Conservation (phyloP, 2,888 invertebrate species). For the Papilio protenor region DNA sequence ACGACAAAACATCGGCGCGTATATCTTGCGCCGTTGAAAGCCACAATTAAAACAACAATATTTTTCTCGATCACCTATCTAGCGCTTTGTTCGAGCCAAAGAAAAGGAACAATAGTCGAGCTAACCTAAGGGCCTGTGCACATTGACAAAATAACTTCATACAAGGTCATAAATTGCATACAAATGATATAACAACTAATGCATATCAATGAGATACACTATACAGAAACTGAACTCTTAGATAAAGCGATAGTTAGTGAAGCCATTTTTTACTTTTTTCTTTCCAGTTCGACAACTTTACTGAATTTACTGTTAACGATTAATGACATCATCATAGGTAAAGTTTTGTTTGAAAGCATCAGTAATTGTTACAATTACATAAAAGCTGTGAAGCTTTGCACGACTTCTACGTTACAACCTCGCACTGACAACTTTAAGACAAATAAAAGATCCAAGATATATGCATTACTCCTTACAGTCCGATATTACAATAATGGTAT, state of each 20-base stretch:
- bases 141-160: constrained; percentile 24
- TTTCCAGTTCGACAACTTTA: neutral
- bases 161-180: neutral
- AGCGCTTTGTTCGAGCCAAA: constrained; percentile 50
- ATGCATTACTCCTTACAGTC: constrained; percentile 59
- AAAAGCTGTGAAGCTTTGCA: too few relatives aligned
- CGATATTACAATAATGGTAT: constrained; percentile 84
- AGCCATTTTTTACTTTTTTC: too few relatives aligned
- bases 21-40: constrained; percentile 39
- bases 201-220: neutral
- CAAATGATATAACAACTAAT: neutral
- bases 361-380: too few relatives aligned
- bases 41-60: constrained; percentile 47
- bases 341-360: neutral
- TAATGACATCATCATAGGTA: neutral
- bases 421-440: neutral
- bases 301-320: neutral
- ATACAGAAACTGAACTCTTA: neutral
- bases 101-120: constrained; percentile 78
- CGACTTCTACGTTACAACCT: neutral
- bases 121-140: constrained; percentile 59
- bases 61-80: constrained; percentile 43
- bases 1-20: constrained; percentile 32
- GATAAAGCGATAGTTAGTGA: too few relatives aligned
- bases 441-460: constrained; percentile 10